Conservation (phyloP, 2,797 vertebrate genomes). For the Cirrhinus mrigala region DNA sequence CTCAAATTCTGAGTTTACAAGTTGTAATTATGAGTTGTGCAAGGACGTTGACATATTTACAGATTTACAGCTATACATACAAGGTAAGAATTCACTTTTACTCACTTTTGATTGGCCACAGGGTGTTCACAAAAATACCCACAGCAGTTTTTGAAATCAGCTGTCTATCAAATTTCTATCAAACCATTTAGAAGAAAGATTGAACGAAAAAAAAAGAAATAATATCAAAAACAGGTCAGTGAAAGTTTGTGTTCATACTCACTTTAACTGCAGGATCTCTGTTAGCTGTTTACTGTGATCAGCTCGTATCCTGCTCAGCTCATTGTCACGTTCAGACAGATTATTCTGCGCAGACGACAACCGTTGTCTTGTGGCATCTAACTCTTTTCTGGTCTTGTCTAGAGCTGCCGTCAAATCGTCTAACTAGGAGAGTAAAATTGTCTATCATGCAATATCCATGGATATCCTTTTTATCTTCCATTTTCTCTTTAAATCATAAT, state of each 20-base stretch:
- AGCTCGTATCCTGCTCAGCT: conserved; percentile 86
- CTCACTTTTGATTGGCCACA: not conserved
- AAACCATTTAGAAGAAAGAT: not conserved
- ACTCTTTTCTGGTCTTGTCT: conserved; percentile 93
- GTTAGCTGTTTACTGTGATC: conserved; percentile 93
- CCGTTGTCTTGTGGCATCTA: conserved; percentile 91
- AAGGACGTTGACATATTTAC: not conserved
- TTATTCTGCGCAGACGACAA: conserved; percentile 93
- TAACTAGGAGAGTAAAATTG: conserved; percentile 75
- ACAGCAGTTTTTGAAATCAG: not conserved
- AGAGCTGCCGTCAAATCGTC: conserved; percentile 92
- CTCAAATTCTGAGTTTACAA: not conserved
- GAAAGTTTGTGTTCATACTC: conserved; percentile 69
- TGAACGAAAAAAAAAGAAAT: not conserved
- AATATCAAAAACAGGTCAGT: not conserved
- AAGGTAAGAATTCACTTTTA: not conserved
- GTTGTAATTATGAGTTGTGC: not conserved
- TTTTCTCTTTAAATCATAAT: not conserved
- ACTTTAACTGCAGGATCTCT: conserved; percentile 98
- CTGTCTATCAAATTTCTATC: not conserved
- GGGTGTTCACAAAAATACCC: not conserved
- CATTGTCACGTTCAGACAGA: conserved; percentile 89
- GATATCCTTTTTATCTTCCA: not conserved
- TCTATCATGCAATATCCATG: not conserved
- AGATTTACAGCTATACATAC: not conserved